These are phyloP conservation scores for Rattus norvegicus DNA, from an alignment of 2,113 vertebrate genomes.

Conservation along the genomic window DNA sequence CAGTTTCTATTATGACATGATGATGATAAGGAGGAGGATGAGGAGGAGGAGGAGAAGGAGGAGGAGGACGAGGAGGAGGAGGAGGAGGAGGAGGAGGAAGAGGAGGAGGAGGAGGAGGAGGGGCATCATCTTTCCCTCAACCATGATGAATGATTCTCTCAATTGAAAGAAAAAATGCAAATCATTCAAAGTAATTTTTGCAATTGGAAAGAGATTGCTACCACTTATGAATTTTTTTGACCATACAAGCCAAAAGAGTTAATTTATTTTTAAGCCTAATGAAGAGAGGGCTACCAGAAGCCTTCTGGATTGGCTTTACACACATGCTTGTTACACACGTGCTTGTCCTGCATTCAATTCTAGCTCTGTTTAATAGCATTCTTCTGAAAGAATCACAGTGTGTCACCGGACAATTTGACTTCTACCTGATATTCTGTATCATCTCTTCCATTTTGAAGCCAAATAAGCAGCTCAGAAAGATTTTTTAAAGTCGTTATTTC, in stretches of 20 bases:
- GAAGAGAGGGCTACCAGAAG: not conserved
- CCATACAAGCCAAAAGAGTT: not conserved
- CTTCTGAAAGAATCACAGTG: slow-evolving; percentile 45
- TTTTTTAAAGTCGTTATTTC: slow-evolving; percentile 68
- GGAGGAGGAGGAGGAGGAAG: too few species aligned
- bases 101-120: too few species aligned
- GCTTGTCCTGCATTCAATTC: slow-evolving; percentile 1
- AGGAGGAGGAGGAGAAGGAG: too few species aligned
- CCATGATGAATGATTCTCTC: not conserved
- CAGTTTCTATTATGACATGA: not conserved
- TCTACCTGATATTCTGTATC: slow-evolving; percentile 40
- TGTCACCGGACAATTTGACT: slow-evolving; percentile 49
- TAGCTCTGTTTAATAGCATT: slow-evolving; percentile 34
- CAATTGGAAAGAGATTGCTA: not conserved
- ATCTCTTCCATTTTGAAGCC: slow-evolving; percentile 59
- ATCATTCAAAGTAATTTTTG: not conserved
- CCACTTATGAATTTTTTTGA: not conserved
- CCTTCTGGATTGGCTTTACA: not conserved
- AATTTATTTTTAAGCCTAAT: not conserved
- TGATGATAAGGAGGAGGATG: too few species aligned
- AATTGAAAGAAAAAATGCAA: not conserved
- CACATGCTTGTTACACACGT: slow-evolving; percentile 25
- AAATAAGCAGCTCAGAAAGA: slow-evolving; percentile 70
- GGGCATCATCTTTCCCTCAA: not conserved
- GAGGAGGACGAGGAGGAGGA: too few species aligned